Evolutionary conservation across 2,888 invertebrate species (phyloP).

Genomic region (Nudaria mundana): DNA sequence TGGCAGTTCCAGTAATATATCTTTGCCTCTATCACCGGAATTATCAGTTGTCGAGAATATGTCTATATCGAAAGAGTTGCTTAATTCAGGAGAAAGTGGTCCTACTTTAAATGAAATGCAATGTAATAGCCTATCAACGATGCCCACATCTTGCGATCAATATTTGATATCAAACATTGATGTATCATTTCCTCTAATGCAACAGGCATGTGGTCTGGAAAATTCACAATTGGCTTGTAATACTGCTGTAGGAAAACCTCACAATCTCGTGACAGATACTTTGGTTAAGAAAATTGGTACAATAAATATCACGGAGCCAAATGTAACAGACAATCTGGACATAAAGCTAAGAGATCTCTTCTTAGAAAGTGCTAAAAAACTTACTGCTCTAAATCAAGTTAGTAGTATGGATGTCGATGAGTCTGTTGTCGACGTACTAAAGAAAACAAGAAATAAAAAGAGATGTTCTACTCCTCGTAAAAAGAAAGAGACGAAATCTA

Average conservation of each 20-base stretch:
- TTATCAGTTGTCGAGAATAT: constrained; percentile 68
- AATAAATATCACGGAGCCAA: constrained; percentile 44
- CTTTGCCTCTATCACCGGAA: constrained; percentile 65
- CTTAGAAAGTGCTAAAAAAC: constrained; percentile 65
- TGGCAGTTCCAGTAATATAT: constrained; percentile 56
- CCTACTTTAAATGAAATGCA: constrained; percentile 46
- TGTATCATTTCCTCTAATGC: constrained; percentile 59
- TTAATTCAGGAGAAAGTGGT: constrained; percentile 30
- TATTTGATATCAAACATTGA: constrained; percentile 50
- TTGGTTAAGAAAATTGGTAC: constrained; percentile 45
- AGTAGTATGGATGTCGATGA: constrained; percentile 31
- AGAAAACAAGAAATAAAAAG: constrained; percentile 37
- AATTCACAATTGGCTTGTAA: constrained; percentile 19
- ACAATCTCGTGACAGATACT: constrained; percentile 41
- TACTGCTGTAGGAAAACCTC: constrained; percentile 19
- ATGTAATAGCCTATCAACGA: constrained; percentile 20
- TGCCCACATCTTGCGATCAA: constrained; percentile 33
- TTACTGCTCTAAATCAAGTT: constrained; percentile 16
- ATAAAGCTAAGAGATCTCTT: constrained; percentile 52
- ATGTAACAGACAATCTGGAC: constrained; percentile 55
- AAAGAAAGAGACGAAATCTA: constrained; percentile 34
- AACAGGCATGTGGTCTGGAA: constrained; percentile 48
- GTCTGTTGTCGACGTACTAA: constrained; percentile 14
- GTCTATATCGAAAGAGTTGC: constrained; percentile 49
- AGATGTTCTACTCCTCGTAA: constrained; percentile 59